Percentiles rank a stretch among this genome's conserved stretches.
Conservation (phyloP, 2,113 vertebrate genomes). For the Eubucco bourcierii region DNA sequence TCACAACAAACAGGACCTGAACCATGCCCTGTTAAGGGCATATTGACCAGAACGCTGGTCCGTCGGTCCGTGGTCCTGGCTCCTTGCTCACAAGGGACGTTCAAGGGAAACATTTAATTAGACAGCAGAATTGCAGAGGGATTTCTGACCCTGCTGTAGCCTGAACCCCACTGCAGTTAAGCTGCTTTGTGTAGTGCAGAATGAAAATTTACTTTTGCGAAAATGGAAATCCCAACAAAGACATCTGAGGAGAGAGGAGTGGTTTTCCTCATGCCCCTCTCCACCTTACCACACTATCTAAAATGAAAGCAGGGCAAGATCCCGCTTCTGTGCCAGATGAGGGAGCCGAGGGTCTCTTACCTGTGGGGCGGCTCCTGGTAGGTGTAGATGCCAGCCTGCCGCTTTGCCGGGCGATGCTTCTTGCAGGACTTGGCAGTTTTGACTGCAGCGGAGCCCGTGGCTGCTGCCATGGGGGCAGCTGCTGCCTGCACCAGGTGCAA, state of each 20-base stretch:
- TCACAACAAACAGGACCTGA: background rate
- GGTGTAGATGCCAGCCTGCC: slow-evolving; percentile 80
- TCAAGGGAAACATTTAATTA: background rate
- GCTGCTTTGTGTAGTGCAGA: background rate
- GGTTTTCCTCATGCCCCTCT: background rate
- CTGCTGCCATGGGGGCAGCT: slow-evolving; percentile 64
- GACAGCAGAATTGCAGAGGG: background rate
- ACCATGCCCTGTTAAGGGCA: background rate
- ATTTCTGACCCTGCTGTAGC: background rate
- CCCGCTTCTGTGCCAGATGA: rapidly evolving
- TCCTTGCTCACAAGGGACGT: background rate
- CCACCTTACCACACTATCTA: rapidly evolving
- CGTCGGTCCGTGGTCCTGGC: background rate
- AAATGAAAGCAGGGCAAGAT: rapidly evolving
- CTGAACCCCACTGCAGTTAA: background rate
- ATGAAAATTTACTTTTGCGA: background rate
- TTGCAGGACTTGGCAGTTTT: slow-evolving; percentile 76
- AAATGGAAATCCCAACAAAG: background rate
- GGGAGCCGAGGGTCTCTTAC: slow-evolving; percentile 70
- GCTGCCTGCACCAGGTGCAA: background rate
- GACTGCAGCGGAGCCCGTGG: slow-evolving; percentile 38
- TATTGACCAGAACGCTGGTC: background rate
- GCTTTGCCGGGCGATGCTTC: slow-evolving; percentile 80
- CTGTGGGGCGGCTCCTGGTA: slow-evolving; percentile 85
- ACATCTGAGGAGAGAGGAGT: background rate